A percentile compares a stretch with the other conserved stretches of the same genome.
phyloP scores from a whole-genome alignment of 2,888 invertebrate genomes.

The Dexiosoma caninum region DNA sequence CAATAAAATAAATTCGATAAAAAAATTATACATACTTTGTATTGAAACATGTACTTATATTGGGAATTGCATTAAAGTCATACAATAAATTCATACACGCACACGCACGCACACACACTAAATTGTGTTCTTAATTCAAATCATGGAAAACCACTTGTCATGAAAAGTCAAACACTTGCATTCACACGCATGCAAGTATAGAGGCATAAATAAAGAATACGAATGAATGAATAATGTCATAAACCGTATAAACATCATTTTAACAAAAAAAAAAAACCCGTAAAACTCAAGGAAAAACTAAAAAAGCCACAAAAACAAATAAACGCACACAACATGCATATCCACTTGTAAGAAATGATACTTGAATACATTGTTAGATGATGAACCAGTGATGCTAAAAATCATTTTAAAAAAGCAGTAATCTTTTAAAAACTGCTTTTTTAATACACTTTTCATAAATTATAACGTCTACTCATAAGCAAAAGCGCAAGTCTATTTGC shows the following conservation, averaged over 20 bases:
- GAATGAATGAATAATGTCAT: constrained; percentile 45
- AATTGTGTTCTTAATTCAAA: constrained; percentile 37
- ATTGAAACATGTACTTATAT: not conserved
- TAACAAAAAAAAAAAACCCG: constrained; percentile 6
- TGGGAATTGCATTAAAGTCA: not conserved
- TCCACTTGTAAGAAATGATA: not conserved
- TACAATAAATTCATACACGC: constrained; percentile 7
- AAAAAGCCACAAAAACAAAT: constrained; percentile 41
- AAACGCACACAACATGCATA: not conserved
- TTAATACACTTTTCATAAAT: no score
- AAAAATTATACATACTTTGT: not conserved
- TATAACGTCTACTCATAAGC: no score
- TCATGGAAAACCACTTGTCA: constrained; percentile 58
- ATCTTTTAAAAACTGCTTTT: not conserved
- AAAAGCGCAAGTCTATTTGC: no score
- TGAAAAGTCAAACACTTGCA: constrained; percentile 2
- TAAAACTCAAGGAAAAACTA: constrained; percentile 46
- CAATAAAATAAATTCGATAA: constrained; percentile 31
- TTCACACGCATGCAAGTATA: not conserved
- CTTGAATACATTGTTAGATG: not conserved
- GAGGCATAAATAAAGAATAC: constrained; percentile 33
- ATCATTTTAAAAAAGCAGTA: not conserved
- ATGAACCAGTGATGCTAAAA: not conserved
- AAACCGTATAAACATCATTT: constrained; percentile 29
- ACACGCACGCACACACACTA: no score